Evolutionary conservation across 2,797 vertebrate species (phyloP), one percentile per base, ranked within the genome.

Genomic region (Macropodus opercularis): DNA sequence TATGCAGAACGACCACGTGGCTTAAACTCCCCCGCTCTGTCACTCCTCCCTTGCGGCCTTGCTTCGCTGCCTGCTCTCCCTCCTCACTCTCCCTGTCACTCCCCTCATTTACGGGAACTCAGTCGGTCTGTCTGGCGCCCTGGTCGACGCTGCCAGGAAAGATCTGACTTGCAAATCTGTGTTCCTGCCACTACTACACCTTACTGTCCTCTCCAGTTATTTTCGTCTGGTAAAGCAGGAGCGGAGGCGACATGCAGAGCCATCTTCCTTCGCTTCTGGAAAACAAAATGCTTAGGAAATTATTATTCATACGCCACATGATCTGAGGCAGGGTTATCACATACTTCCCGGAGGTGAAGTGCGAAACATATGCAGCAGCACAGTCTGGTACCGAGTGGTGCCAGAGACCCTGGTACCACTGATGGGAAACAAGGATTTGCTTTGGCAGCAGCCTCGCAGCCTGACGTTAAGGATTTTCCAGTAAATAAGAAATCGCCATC

Each of bases 51-150:
- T 19, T 31, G 52, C 56, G 8, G 54, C n/a, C 15, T 41, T 53
- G 1, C 41, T n/a, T 13, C 38, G 9, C 2, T 12, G 5, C 41
- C n/a, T 10, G 12, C 53, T 1, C 19, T 12, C n/a, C 3, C 50
- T 2, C 55, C 46, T 7, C 29, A 24, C 42, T 27, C 27, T 4
- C 48, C 15, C 18, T 24, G 48, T 39, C 44, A 29, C 62, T 49
- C 17, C 60, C 61, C 59, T 38, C 51, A 12, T 86, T 91, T 91
- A 89, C 89, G 75, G 87, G 88, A 91, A 91, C 58, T 77, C 76
- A 80, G 78, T 82, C 80, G 83, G 56, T 48, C 46, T 19, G 51
- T 69, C 22, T 77, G 66, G 80, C 58, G 22, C 63, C 43, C 17
- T 43, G 55, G 23, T 56, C 40, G 12, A 2, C 1, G 36, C 39